Base-by-base conservation (phyloP, 2,888 invertebrate species). In the Agonopterix subpropinquella region DNA sequence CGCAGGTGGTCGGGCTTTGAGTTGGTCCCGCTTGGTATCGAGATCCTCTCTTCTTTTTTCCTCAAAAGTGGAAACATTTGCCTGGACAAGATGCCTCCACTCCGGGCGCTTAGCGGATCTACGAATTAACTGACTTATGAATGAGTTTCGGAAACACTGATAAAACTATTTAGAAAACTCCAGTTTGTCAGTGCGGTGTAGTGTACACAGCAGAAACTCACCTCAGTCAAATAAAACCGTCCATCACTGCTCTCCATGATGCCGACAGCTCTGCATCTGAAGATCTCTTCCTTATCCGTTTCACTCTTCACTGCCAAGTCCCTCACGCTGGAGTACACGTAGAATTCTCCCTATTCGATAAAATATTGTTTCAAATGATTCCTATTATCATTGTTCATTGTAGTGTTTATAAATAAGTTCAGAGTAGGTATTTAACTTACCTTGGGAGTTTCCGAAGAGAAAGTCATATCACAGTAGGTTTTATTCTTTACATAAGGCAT, bases 231-330 rank as follows among this genome's bases (percentile, higher is more conserved):
- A 59, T 59, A 73, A 57, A 75, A 80, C 41, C 67, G 56, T 0
- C 84, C 85, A 55, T 73, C 53, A 13, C 63, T 28, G 58, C 81
- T 84, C 50, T 74, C 65, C 13, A 85, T 47, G 45, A 83, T 64
- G 13, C 84, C 86, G 54, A 85, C 53, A 11, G 81, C 78, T 48
- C 84, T 70, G 50, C 79, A 76, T 56, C 65, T 76, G 1, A 68
- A 49, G 37, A 66, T 49, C n/a, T 58, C 54, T 36, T 71, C 64
- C 49, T 55, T 61, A 42, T 55, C 47, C 11, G 49, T 35, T 53
- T 64, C 55, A 57, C 67, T 70, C 52, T 62, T 67, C 10, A 41
- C 50, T 13, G 57, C 36, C 48, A 85, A 56, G 10, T 75, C 62
- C 28, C 56, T 52, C 5, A 84, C 49, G 46, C 58, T 65, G 2